phyloP scores from a whole-genome alignment of 2,797 vertebrate genomes.

The Gallinago nigripennis region DNA sequence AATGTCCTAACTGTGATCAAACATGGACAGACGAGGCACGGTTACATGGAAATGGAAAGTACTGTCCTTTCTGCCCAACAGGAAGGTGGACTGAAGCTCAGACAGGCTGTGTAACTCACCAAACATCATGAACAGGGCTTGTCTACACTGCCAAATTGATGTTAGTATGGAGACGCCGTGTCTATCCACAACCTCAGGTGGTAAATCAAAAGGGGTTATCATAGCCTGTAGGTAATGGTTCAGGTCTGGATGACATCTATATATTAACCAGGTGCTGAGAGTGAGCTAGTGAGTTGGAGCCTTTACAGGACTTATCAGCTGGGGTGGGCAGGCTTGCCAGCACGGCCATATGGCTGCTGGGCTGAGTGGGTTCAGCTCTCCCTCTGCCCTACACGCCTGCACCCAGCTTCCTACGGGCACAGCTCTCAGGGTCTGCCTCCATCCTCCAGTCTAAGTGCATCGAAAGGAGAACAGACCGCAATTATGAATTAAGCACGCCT shows the following conservation, averaged over 20 bases:
- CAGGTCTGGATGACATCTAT: fast-evolving
- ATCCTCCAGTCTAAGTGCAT: fast-evolving
- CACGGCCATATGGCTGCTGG: not conserved
- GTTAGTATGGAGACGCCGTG: not conserved
- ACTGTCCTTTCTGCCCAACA: not conserved
- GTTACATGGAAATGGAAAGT: not conserved
- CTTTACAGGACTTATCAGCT: not conserved
- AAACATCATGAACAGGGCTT: not conserved
- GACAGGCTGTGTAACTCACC: not conserved
- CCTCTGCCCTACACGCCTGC: fast-evolving
- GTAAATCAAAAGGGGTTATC: not conserved
- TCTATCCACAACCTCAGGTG: not conserved
- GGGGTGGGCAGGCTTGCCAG: not conserved
- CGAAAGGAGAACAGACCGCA: not conserved
- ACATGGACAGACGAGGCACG: fast-evolving
- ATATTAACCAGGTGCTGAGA: not conserved
- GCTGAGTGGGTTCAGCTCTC: not conserved
- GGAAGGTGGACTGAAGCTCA: not conserved
- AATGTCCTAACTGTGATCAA: fast-evolving
- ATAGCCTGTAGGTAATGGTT: not conserved
- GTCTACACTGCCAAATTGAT: not conserved
- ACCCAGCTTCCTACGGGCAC: fast-evolving
- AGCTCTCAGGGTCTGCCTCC: not conserved
- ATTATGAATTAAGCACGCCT: not conserved
- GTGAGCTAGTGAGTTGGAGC: not conserved